Evolutionary conservation across 2,113 vertebrate species (phyloP), one percentile per base, ranked within the genome.

Genomic region (Stomatorhinus ivindoensis): DNA sequence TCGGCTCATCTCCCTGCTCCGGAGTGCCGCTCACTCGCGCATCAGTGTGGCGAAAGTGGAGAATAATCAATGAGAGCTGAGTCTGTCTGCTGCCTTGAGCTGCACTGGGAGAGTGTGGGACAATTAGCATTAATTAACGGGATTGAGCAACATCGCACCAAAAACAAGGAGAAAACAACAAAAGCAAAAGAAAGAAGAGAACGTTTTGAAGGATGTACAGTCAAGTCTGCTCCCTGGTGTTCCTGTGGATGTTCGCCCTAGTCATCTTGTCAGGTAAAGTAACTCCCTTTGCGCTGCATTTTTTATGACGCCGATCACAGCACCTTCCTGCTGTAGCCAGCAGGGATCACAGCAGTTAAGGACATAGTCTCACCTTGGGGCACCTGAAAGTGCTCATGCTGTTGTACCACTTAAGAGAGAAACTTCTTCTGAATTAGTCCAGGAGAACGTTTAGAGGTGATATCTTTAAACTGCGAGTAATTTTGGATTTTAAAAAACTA

Each of bases 201-300:
- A 87, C 86, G 58, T 90, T 87, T 58, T 80, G 47, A 90, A 90
- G 89, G 87, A 90, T 90, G 89, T 88, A 82, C 44, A 80, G 55
- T 82, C 48, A 86, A 44, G 65, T 88, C 85, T 90, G 86, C 69
- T 90, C 73, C 65, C 86, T 90, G 86, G 76, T 90, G 86, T 73
- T 90, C 15, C 87, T 50, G 35, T 87, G 89, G 58, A 46, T 90
- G 69, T 90, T 87, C 83, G 89, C 86, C 31, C 85, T 90, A 35
- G 86, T 90, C 89, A 53, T 90, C 39, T 55, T 90, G 44, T 86
- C 89, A 90, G 89, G 89, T 90, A 90, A 73, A 86, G 82, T 89
- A 89, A 86, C 15, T 89, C n/a, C 24, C 35, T 44, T 55, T 61
- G 8, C 24, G 15, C 73, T 19, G 73, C 73, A 80, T 50, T 50